phyloP scores from a whole-genome alignment of 2,113 vertebrate species.

The Campylomormyrus tamandua region DNA sequence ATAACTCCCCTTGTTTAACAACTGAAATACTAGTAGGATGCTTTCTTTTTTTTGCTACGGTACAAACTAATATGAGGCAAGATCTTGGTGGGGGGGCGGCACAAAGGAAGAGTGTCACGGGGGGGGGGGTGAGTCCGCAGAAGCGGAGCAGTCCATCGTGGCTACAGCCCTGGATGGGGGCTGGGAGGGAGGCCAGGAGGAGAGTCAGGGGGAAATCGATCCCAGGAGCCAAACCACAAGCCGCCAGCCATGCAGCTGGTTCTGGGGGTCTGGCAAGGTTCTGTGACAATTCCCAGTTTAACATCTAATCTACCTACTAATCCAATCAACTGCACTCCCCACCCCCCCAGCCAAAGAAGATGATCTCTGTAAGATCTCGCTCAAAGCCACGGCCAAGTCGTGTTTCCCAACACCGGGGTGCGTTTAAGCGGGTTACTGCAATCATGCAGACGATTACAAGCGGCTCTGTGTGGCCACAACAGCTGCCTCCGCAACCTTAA shows the following conservation, averaged over 20 bases:
- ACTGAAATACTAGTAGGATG: background rate
- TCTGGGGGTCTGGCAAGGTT: conserved; percentile 7
- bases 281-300: conserved; percentile 32
- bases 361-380: conserved; percentile 3
- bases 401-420: background rate
- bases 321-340: conserved; percentile 32
- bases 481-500: background rate
- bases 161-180: too few species aligned
- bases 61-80: background rate
- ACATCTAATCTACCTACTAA: conserved; percentile 35
- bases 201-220: conserved; percentile 20
- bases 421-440: background rate
- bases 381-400: background rate
- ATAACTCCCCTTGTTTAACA: background rate
- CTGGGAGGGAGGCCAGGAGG: background rate
- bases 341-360: conserved; percentile 20
- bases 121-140: background rate
- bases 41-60: background rate
- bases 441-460: background rate
- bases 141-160: background rate
- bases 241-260: conserved; percentile 23
- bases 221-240: conserved; percentile 23
- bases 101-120: background rate
- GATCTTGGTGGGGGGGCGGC: background rate
- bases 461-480: background rate